Percentiles rank a stretch among this genome's conserved stretches.
phyloP scores from a whole-genome alignment of 2,797 vertebrate genomes.

The Arnoldichthys spilopterus region DNA sequence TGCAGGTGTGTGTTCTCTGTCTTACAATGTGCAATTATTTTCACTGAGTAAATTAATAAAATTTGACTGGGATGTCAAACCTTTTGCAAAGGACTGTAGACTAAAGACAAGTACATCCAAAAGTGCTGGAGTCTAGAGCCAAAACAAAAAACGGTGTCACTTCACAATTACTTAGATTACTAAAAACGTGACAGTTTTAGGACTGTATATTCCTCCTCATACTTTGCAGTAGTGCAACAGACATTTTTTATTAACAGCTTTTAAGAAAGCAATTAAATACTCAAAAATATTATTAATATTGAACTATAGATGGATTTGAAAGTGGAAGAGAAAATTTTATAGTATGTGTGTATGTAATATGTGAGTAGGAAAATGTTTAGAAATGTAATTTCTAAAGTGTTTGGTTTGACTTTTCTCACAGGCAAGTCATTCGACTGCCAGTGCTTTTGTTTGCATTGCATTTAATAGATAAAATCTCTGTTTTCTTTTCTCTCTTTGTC shows the following conservation, averaged over 20 bases:
- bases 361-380: too few relatives aligned
- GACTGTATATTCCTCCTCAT: background rate
- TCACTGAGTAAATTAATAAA: too few relatives aligned
- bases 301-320: background rate
- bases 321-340: background rate
- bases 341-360: too few relatives aligned
- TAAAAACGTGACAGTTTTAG: background rate
- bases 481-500: background rate
- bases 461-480: background rate
- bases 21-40: too few relatives aligned
- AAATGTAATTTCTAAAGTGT: too few relatives aligned
- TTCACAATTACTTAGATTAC: background rate
- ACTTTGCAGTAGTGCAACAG: conserved; percentile 3
- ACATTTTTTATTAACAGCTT: background rate
- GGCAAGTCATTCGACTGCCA: background rate
- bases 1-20: too few relatives aligned
- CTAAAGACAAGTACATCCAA: too few relatives aligned
- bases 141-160: too few relatives aligned
- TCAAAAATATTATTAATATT: background rate
- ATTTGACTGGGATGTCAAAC: too few relatives aligned
- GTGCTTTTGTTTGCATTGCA: background rate
- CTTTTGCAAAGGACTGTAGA: too few relatives aligned
- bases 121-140: too few relatives aligned
- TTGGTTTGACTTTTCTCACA: too few relatives aligned
- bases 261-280: background rate